Evolutionary conservation across 2,797 vertebrate species (phyloP), one percentile per base, ranked within the genome.

Genomic region (Myoxocephalus aenaeus): DNA sequence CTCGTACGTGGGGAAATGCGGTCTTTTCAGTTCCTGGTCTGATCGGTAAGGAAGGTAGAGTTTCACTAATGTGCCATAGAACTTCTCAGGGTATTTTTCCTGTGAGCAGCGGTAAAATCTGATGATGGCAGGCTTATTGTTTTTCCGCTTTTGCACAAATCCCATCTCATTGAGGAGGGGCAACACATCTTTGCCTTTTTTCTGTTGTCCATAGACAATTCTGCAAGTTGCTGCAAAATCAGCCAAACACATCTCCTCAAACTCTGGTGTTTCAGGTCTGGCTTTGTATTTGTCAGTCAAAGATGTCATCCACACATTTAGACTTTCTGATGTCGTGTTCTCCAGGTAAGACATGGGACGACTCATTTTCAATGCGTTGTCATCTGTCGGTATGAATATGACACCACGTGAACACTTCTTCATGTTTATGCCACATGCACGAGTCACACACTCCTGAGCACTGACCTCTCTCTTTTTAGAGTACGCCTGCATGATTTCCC

Each of bases 381-480:
- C 58, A 13, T 40, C 36, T 14, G 20, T 62, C 2, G 7, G 36
- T 22, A 38, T 56, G 27, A 56, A 34, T 34, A 58, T 7, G 20
- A 59, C 32, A 38, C 32, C 17, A n/a, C 20, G 57, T 59, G 57
- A 36, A n/a, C 32, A 59, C 29, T 58, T 50, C 8, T 20, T 58
- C 29, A 34, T 20, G 56, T 58, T 27, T 2, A 59, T 38, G 3
- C 65, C 56, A 44, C 64, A 67, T 22, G 56, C 56, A 5, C 7
- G 46, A 32, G 65, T 32, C 25, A 69, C 65, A 44, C 34, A 42
- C 11, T 75, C 32, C 13, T 68, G 65, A 53, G 64, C 56, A 12
- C 42, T 40, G n/a, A 75, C 14, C 73, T 68, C 73, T n/a, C n/a
- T 68, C 36, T 68, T 68, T 42, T 62, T 59, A 13, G 70, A 64